Evolutionary conservation across 2,888 invertebrate genomes (phyloP), one percentile per base, ranked within the genome.

Genomic region (Leptinotarsa peninsularis): DNA sequence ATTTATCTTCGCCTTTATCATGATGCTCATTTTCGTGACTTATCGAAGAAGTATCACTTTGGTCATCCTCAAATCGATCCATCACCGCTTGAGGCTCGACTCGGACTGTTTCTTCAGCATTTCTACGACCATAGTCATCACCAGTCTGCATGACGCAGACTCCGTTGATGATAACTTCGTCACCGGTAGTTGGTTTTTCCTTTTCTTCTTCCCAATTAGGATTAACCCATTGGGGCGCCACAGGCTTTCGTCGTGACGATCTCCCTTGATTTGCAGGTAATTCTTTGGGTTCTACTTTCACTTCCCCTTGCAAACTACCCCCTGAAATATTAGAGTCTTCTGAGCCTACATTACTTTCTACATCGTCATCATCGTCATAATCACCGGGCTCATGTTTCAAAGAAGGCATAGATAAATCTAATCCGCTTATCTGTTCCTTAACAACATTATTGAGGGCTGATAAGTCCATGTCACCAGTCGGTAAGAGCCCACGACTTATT

Each of bases 181-280:
- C 94, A 88, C 90, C 85, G 87, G 91, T 90, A 88, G 90, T 85
- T 87, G 90, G 90, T 81, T 91, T 90, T 81, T 91, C 91, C 71
- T 88, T 88, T 74, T 90, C 90, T 85, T 94, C 95, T 85, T 95
- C 95, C 95, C 95, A 95, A 83, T 96, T 96, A 10, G 98, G 98
- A 88, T 98, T 98, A 4, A 98, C 97, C 97, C 98, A 98, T 89
- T 98, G 98, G 2, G 98, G 98, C 72, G 98, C 97, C 1, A 97
- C 97, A 1, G 98, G 97, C 90, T 98, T 98, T 84, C 98, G 92
- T 79, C 97, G 90, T 73, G 94, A 95, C 66, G 92, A 91, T 83
- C 93, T 83, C 2, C 88, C 85, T 77, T 84, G 85, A 69, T 85
- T 88, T 71, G 82, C 74, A 43, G 86, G 86, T 66, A 85, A 81